Evolutionary conservation across 2,113 vertebrate genomes (phyloP), one percentile per base, ranked within the genome.

Genomic region (Ornithorhynchus anatinus): DNA sequence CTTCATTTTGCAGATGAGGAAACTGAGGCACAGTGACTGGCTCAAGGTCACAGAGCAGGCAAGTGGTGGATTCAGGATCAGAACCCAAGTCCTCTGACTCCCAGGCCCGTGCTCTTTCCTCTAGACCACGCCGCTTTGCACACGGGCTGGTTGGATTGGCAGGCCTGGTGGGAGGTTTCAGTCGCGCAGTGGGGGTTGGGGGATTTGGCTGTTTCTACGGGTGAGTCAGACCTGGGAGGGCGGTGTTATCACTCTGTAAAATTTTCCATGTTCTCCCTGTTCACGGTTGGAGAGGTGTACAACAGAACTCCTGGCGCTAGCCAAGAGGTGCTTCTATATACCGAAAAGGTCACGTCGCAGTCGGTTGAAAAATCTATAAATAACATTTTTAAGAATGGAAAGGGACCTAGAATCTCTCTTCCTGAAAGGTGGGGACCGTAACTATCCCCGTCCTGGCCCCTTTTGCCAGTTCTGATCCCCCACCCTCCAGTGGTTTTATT

Each of bases 321-420:
- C 58, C 36, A 19, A 47, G 20, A 13, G 17, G 56, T 79, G 58
- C 53, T 62, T 73, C 76, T 76, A 77, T 72, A 77, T 15, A 65
- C 42, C 61, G 59, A 8, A 14, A 56, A 79, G 53, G 58, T 59
- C 73, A 69, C 42, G 42, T 53, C 33, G 40, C 61, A 72, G 36
- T 69, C 36, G 47, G 77, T 37, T 31, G 37, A 65, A 25, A n/a
- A 38, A 75, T 43, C 70, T 71, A 69, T 43, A 65, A 75, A 64
- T 71, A 45, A 71, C 61, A 67, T 65, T 25, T 38, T 73, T 59
- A 71, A 59, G 61, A 73, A 64, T 61, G 56, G 53, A 79, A 61
- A 38, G 33, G 58, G 8, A 6, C 61, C 16, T 35, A 65, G 47
- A 47, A 25, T 53, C 36, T 35, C 22, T 12, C 40, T 58, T 53